These are phyloP conservation scores for Andrena haemorrhoa DNA, from an alignment of 2,888 invertebrate genomes.

Conservation along the genomic window DNA sequence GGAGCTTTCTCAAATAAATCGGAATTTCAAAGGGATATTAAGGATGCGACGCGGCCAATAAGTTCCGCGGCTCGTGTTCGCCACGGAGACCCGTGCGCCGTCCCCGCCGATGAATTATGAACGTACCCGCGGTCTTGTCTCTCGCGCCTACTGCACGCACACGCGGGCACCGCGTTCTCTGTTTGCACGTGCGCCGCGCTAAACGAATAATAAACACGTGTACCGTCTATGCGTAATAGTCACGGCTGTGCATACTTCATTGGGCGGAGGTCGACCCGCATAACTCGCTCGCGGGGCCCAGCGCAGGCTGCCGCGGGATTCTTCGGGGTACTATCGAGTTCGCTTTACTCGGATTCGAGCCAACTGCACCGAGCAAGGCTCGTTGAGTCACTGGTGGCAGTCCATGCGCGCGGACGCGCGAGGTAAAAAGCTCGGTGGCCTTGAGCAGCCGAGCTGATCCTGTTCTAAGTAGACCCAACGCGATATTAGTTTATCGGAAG, in stretches of 20 bases:
- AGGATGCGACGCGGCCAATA: constrained; percentile 49
- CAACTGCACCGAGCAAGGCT: no score
- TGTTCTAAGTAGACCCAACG: neutral
- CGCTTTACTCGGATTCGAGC: neutral
- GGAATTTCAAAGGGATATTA: constrained; percentile 53
- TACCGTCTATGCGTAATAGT: constrained; percentile 52
- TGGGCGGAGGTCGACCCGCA: neutral
- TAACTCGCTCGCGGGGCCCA: neutral
- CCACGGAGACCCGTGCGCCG: constrained; percentile 11
- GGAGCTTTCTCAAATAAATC: constrained; percentile 56
- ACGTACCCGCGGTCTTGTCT: constrained; percentile 50
- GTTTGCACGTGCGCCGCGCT: constrained; percentile 15
- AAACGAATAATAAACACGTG: constrained; percentile 63
- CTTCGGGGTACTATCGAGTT: constrained; percentile 1
- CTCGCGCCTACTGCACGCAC: constrained; percentile 45
- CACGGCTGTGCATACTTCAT: constrained; percentile 16
- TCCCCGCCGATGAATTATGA: constrained; percentile 56
- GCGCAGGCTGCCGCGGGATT: neutral
- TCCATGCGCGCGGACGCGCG: no score
- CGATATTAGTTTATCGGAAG: constrained; percentile 16
- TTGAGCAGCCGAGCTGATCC: neutral
- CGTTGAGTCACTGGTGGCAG: no score
- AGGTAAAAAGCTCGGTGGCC: no score
- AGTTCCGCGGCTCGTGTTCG: constrained; percentile 54
- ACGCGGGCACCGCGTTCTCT: neutral